phyloP scores from a whole-genome alignment of 2,888 invertebrate species.

The Rhabditoides inermis region DNA sequence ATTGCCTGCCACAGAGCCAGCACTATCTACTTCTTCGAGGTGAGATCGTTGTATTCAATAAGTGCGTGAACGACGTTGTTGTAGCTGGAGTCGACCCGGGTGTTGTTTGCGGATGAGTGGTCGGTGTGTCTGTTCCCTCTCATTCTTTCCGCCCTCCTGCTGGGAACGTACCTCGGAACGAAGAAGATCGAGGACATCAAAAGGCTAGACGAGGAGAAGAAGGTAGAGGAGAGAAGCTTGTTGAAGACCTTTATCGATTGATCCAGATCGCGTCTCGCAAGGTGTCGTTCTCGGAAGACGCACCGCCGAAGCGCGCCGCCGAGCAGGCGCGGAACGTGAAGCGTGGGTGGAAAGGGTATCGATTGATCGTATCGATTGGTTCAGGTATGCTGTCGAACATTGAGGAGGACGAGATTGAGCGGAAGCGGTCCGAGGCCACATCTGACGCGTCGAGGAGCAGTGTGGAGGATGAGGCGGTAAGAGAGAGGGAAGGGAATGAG shows the following conservation, averaged over 20 bases:
- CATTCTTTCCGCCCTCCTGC: slow-evolving; percentile 20
- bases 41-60: slow-evolving; percentile 1
- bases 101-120: slow-evolving; percentile 21
- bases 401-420: slow-evolving; percentile 26
- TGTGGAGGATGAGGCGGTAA: too few relatives aligned
- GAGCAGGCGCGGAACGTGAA: too few relatives aligned
- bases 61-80: neutral
- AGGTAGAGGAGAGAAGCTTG: too few relatives aligned
- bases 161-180: slow-evolving; percentile 25
- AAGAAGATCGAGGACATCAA: slow-evolving; percentile 17
- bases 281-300: too few relatives aligned
- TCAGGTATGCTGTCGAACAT: slow-evolving; percentile 28
- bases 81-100: slow-evolving; percentile 25
- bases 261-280: too few relatives aligned
- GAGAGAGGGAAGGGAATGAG: too few relatives aligned
- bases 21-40: slow-evolving; percentile 39
- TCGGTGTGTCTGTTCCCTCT: slow-evolving; percentile 26
- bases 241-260: too few relatives aligned
- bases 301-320: too few relatives aligned
- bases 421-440: neutral
- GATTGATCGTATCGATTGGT: neutral
- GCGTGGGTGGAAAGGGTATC: too few relatives aligned
- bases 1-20: slow-evolving; percentile 25
- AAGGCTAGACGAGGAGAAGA: slow-evolving; percentile 13
- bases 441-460: neutral